Base-by-base conservation (phyloP, 2,888 invertebrate genomes). In the Vandiemenella viatica region DNA sequence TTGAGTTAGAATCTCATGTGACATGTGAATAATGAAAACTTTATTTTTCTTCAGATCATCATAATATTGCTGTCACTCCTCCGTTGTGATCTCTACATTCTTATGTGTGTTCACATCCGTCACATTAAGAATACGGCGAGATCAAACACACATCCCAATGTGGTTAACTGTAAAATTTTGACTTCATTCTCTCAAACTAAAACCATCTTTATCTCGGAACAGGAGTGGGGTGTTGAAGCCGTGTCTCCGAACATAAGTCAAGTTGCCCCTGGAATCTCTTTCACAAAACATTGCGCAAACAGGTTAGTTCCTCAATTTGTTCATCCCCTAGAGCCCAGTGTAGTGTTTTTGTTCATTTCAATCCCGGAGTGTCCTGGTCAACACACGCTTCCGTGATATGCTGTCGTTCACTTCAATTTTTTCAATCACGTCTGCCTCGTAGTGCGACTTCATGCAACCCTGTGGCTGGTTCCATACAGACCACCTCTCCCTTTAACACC, bases 91-190 rank as follows among this genome's bases (percentile, higher is more conserved):
- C n/a, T n/a, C n/a, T n/a, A n/a, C n/a, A n/a, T n/a, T n/a, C n/a
- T n/a, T n/a, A n/a, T n/a, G n/a, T n/a, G n/a, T n/a, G n/a, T n/a
- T n/a, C n/a, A n/a, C n/a, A n/a, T n/a, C n/a, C n/a, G n/a, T n/a
- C n/a, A n/a, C n/a, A n/a, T n/a, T n/a, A n/a, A n/a, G n/a, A n/a
- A n/a, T n/a, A n/a, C n/a, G n/a, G n/a, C n/a, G n/a, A n/a, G n/a
- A n/a, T n/a, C 79, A 95, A 50, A 96, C 95, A 71, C 92, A 93
- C 68, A 90, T 83, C 59, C 92, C 79, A 45, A 97, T 95, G 70
- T 96, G 95, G 69, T 87, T 88, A 55, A 96, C 86, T 6, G 86
- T 80, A 67, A 96, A 97, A 69, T 90, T 90, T 51, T 80, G 71
- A 53, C 86, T 84, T 23, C 90, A 90, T 55, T 90, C 91, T 65